Percentiles rank a stretch among this genome's conserved stretches.
These are phyloP conservation scores for Drosophila ezoana DNA, from an alignment of 2,888 invertebrate species.

Conservation along the genomic window DNA sequence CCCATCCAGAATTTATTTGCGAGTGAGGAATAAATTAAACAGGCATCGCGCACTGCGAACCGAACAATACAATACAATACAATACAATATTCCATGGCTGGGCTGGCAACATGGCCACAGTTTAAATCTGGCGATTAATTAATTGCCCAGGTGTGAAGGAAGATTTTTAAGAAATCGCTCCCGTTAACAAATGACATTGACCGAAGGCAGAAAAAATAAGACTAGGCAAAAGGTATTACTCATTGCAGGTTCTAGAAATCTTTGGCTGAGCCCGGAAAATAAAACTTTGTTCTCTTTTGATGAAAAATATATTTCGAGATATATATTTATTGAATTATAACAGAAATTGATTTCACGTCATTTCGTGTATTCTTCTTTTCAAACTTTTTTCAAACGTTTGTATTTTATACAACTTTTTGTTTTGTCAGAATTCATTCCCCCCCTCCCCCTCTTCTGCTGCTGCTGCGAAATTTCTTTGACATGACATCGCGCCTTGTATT, in stretches of 20 bases:
- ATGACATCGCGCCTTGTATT: slow-evolving; percentile 46
- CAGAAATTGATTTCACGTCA: no score
- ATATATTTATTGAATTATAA: no score
- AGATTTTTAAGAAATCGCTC: slow-evolving; percentile 1
- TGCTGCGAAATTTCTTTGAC: slow-evolving; percentile 33
- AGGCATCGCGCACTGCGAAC: slow-evolving; percentile 47
- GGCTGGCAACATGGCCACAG: slow-evolving; percentile 14
- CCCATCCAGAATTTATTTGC: slow-evolving; percentile 53
- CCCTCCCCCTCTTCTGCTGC: not conserved
- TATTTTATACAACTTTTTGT: not conserved
- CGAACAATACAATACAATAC: slow-evolving; percentile 27
- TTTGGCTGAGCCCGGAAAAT: not conserved
- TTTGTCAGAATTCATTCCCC: slow-evolving; percentile 1
- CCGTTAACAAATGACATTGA: slow-evolving; percentile 25
- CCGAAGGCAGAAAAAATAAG: not conserved
- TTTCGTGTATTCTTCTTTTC: no score
- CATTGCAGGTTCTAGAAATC: not conserved
- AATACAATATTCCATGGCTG: slow-evolving; percentile 10
- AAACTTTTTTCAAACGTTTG: no score
- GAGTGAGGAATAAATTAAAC: slow-evolving; percentile 76
- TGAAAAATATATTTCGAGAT: no score
- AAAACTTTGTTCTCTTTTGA: no score
- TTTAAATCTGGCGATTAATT: slow-evolving; percentile 43
- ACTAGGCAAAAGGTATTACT: not conserved
- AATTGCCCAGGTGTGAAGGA: slow-evolving; percentile 49